A percentile compares a stretch with the other conserved stretches of the same genome.
Conservation (phyloP, 1,140 invertebrate genomes). For the Pollicipes pollicipes region DNA sequence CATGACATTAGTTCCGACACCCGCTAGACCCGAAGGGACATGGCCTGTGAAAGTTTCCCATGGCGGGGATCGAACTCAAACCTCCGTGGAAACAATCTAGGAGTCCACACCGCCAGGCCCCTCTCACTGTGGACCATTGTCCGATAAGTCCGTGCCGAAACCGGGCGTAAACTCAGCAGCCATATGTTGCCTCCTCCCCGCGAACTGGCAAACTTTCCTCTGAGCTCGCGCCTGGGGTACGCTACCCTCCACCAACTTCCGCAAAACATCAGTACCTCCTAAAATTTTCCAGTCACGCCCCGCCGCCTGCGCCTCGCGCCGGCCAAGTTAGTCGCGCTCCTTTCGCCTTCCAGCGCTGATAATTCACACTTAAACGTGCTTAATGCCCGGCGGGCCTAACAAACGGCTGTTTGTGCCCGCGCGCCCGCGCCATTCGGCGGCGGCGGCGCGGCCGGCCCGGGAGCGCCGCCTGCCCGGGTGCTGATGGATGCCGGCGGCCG, state of each 20-base stretch:
- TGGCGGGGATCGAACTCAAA: no score
- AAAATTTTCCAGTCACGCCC: not conserved
- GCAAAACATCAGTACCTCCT: not conserved
- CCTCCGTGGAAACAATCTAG: no score
- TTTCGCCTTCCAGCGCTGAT: not conserved
- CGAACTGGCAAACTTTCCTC: not conserved
- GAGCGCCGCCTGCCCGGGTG: not conserved
- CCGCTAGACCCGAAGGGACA: no score
- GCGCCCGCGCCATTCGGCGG: no score
- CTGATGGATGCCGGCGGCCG: not conserved
- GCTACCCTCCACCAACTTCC: not conserved
- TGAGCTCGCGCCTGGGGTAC: not conserved
- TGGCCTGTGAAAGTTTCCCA: no score
- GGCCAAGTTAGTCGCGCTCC: not conserved
- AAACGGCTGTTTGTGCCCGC: not conserved
- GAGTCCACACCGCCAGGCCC: no score
- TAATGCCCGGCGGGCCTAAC: not conserved
- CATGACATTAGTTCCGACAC: no score
- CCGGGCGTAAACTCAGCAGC: no score
- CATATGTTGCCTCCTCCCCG: not conserved
- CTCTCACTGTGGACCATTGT: no score
- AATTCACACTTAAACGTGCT: conserved; percentile 1
- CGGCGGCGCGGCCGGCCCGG: no score
- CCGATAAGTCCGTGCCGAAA: no score
- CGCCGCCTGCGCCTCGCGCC: no score